A percentile compares a stretch with the other conserved stretches of the same genome.
phyloP scores from a whole-genome alignment of 92 coral and sea anemone genomes.

The Palythoa caribaeorum region DNA sequence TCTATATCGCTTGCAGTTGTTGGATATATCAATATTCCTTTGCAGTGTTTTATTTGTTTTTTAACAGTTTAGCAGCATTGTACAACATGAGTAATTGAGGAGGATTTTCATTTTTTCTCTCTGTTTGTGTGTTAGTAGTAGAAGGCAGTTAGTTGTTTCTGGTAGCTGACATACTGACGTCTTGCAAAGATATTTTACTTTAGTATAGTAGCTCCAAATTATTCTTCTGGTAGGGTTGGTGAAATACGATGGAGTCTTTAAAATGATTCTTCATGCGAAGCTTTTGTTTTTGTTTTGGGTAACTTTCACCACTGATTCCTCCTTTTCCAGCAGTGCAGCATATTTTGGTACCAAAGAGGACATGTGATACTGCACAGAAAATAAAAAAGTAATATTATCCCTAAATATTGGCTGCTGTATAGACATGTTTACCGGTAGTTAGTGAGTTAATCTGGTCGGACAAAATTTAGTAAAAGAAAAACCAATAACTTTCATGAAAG shows the following conservation, averaged over 20 bases:
- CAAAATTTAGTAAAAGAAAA: too few species aligned
- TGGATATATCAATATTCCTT: constrained; percentile 51
- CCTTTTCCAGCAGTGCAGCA: not conserved
- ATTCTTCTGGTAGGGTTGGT: not conserved
- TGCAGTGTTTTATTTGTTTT: constrained; percentile 52
- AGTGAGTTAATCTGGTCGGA: too few species aligned
- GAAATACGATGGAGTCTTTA: not conserved
- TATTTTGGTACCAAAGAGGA: not conserved
- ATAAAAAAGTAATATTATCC: too few species aligned
- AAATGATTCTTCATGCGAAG: not conserved
- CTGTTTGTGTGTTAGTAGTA: not conserved
- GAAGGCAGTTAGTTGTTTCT: not conserved
- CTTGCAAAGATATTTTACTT: not conserved
- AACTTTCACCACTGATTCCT: not conserved
- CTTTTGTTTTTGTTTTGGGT: not conserved
- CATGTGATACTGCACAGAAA: not conserved
- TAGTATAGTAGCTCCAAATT: not conserved
- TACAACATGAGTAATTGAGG: not conserved
- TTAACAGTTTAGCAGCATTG: constrained; percentile 51
- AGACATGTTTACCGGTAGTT: too few species aligned
- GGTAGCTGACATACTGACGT: not conserved
- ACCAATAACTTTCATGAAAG: too few species aligned
- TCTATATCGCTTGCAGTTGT: constrained; percentile 33
- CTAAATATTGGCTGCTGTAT: too few species aligned
- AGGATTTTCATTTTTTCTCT: not conserved